Evolutionary conservation across 2,797 vertebrate species (phyloP), one percentile per base, ranked within the genome.

Genomic region (Brotogeris chrysoptera): DNA sequence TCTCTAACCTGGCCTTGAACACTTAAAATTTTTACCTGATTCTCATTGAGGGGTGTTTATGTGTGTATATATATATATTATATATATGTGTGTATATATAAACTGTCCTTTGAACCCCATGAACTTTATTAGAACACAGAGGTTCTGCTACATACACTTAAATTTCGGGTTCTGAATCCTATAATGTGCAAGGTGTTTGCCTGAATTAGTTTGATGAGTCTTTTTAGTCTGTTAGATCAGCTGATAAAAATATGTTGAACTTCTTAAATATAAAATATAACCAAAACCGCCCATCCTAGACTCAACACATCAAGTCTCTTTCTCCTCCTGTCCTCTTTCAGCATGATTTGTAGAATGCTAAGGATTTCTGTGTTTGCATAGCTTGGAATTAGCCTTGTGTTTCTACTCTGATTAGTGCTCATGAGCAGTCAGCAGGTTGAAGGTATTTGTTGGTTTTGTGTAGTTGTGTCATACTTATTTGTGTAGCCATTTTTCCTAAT

Each of bases 361-460:
- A 86, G 88, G 86, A 78, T 69, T 87, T 92, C 69, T 87, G 23
- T 71, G 43, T 95, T 93, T 95, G 80, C 83, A 90, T 92, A 80
- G 60, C 60, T 81, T 43, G 25, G 79, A 94, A 72, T 92, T 94
- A 70, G 63, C 59, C 36, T 57, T 41, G 20, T 71, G 9, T 86
- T 87, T 90, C 84, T 77, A 0, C 66, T 94, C 86, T 86, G 70
- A 72, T 69, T 68, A 71, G 41, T 79, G 53, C 19, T 68, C 66
- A 16, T 34, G 46, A 87, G 64, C 60, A 81, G 70, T 79, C 88
- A 87, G 89, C 63, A 66, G 69, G 78, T 79, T 86, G 47, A 76
- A 47, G 32, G 25, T 69, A 47, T 25, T 27, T 69, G 71, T 89
- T 93, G 68, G 68, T 63, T 96, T 95, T 94, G 84, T 91, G 94